Evolutionary conservation across 2,888 invertebrate species (phyloP), one percentile per base, ranked within the genome.

Genomic region (Caenorhabditis panamensis): DNA sequence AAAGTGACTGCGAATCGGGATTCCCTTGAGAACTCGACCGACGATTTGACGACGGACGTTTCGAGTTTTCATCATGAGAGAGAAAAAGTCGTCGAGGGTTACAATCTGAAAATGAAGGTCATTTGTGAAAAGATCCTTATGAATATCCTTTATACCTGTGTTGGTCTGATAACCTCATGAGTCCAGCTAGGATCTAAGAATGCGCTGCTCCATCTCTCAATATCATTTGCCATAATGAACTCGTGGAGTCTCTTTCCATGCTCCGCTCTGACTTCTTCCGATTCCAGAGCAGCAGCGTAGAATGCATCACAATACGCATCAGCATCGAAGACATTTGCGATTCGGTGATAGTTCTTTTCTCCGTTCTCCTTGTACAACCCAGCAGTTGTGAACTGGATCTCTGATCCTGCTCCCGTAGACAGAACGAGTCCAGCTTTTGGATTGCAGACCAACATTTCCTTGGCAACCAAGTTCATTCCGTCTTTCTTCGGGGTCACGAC

Each of bases 361-460:
- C 87, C 87, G 37, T 88, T 87, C n/a, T 88, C 84, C 37, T 86
- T 82, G 68, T 90, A 88, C 44, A 91, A 78, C 6, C 91, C 91
- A 13, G 90, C 90, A 20, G 84, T 88, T 6, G 85, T 87, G 67
- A 90, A 87, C 61, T 90, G 90, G 22, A 90, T 89, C 71, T 90
- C 90, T 1, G 88, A 88, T 63, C 90, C 90, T 20, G 90, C 90
- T 3, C 90, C 90, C 3, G 88, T 89, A 2, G 90, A 90, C 0
- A 90, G 86, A 26, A 90, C 85, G 0, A 90, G 77, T 1, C 90
- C 90, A 11, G 89, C 90, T 9, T 63, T 51, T 4, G 90, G 89
- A 61, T 90, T 90, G 44, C 90, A 90, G n/a, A 90, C 87, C 61
- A 91, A 62, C 91, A 91, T 91, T 73, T 91, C 91, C 62, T 91